Conservation (phyloP, 2,797 vertebrate species). For the Enteromius argenteus region DNA sequence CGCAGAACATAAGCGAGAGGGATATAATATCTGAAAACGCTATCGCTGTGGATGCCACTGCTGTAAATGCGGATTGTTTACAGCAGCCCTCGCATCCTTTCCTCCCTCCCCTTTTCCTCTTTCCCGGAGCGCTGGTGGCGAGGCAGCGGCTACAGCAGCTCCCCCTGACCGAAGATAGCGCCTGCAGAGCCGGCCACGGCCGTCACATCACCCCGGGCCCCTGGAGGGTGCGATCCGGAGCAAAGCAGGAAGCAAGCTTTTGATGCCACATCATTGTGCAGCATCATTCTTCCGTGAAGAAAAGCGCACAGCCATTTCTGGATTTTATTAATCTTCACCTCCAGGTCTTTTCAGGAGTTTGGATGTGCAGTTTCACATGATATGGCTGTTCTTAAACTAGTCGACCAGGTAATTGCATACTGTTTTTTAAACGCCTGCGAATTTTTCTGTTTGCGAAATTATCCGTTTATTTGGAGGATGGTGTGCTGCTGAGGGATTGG, state of each 20-base stretch:
- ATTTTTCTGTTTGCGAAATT: neutral
- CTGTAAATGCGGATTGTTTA: slow-evolving; percentile 73
- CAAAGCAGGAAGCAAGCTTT: slow-evolving; percentile 23
- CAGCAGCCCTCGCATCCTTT: slow-evolving; percentile 59
- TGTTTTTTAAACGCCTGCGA: neutral
- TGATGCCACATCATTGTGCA: slow-evolving; percentile 27
- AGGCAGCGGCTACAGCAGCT: slow-evolving; percentile 62
- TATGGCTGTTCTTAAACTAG: slow-evolving; percentile 86
- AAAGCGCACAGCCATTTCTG: neutral
- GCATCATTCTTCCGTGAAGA: neutral
- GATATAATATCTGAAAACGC: slow-evolving; percentile 39
- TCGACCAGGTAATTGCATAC: slow-evolving; percentile 76
- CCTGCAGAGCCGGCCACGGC: slow-evolving; percentile 70
- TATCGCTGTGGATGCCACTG: slow-evolving; percentile 50
- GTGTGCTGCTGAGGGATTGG: neutral
- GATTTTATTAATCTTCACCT: slow-evolving; percentile 39
- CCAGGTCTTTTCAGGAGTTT: slow-evolving; percentile 63
- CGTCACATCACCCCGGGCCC: slow-evolving; percentile 71
- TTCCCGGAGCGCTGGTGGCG: slow-evolving; percentile 41
- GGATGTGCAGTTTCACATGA: slow-evolving; percentile 74
- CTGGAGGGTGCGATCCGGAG: slow-evolving; percentile 41
- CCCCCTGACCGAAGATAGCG: slow-evolving; percentile 69
- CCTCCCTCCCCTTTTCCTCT: slow-evolving; percentile 65
- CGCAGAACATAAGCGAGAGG: slow-evolving; percentile 57
- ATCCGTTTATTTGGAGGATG: neutral